A percentile compares a stretch with the other conserved stretches of the same genome.
phyloP scores from a whole-genome alignment of 2,888 invertebrate genomes.

The Eurytoma californica region DNA sequence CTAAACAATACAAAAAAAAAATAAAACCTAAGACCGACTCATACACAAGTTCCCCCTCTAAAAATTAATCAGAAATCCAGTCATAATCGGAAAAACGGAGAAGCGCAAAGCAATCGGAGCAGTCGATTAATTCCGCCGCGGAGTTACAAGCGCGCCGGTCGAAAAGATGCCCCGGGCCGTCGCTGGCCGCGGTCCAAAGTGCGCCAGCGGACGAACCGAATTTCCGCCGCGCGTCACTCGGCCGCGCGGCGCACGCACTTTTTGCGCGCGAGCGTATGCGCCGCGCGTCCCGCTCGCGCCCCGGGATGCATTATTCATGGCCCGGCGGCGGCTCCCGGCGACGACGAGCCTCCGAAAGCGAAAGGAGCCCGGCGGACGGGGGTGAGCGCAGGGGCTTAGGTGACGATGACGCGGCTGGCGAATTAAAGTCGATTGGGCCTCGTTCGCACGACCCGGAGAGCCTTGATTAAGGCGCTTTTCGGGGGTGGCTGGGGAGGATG shows the following conservation, averaged over 20 bases:
- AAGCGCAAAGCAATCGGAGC: conserved; percentile 5
- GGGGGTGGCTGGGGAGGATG: no score
- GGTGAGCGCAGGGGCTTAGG: no score
- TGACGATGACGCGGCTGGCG: neutral
- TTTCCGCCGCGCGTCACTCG: conserved; percentile 40
- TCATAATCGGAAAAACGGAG: no score
- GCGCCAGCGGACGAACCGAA: conserved; percentile 1
- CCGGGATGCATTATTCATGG: conserved; percentile 42
- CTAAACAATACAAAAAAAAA: no score
- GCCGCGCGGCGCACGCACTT: neutral
- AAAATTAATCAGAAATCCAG: no score
- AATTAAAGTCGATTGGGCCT: conserved; percentile 15
- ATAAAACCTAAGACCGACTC: no score
- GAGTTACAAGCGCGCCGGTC: neutral
- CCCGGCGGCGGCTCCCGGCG: neutral
- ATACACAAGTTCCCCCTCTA: no score
- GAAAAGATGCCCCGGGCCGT: conserved; percentile 5
- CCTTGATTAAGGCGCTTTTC: no score
- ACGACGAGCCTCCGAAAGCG: no score
- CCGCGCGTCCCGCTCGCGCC: conserved; percentile 8
- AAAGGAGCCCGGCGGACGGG: neutral
- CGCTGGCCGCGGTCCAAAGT: conserved; percentile 40
- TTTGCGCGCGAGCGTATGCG: conserved; percentile 13
- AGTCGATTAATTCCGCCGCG: conserved; percentile 36
- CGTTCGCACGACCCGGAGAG: no score